Evolutionary conservation across 1,140 invertebrate species (phyloP), one percentile per base, ranked within the genome.

Genomic region (Cydia amplana): DNA sequence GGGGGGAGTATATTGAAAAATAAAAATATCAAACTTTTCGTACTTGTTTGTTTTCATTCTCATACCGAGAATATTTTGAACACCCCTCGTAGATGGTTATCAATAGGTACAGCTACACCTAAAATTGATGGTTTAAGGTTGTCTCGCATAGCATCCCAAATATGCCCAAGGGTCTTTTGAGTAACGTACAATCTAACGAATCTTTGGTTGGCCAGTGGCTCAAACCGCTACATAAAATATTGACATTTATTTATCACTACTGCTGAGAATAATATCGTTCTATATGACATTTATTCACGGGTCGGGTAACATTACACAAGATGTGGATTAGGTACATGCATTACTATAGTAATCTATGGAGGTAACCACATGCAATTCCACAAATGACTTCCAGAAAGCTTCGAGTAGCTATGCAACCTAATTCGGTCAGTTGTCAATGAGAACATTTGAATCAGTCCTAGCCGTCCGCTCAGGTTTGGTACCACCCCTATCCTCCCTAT

Each of bases 171-270:
- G 55, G 7, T 23, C 7, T 23, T 18, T n/a, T 60, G 7, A 18
- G 20, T 60, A 23, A 60, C 55, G 23, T 60, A 60, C 18, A 60
- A 23, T 60, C 55, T 60, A 60, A 55, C n/a, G n/a, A 60, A 60
- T 10, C 55, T 55, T 55, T 60, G 55, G 55, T 23, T 23, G 55
- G 55, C 55, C 28, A n/a, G 64, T 4, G 32, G 32, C 28, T 40
- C 65, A 32, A 18, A 36, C 65, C 65, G 18, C 65, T 70, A 70
- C 65, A 9, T 40, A 70, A 70, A 70, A 70, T 70, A 70, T 67
- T 70, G 65, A 70, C 65, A 70, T 36, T 70, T 36, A 70, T 70
- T 70, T 40, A 70, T 70, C 32, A 5, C 65, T 70, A 70, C 65
- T 18, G 25, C n/a, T 36, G 28, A 70, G 36, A 36, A 70, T 70